Conservation (phyloP, 2,797 vertebrate genomes). For the Epinephelus awoara region DNA sequence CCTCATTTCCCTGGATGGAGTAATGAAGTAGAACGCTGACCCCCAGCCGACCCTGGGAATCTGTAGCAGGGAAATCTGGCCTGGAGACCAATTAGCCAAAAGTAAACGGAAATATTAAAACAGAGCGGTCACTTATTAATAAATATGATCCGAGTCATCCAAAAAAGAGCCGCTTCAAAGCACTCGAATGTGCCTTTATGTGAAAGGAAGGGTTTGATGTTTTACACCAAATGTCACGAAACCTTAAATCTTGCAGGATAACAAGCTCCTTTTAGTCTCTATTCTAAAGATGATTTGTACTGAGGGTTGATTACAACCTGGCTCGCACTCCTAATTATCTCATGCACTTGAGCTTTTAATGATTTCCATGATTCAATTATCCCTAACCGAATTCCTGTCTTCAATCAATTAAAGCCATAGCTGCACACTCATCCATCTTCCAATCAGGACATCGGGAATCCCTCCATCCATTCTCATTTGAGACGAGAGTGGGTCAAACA, state of each 20-base stretch:
- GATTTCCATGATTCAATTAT: constrained; percentile 85
- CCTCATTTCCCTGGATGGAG: constrained; percentile 73
- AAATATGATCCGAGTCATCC: constrained; percentile 47
- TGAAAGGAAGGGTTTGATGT: constrained; percentile 28
- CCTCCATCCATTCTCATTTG: constrained; percentile 83
- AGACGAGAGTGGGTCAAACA: constrained; percentile 74
- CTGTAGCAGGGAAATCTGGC: constrained; percentile 58
- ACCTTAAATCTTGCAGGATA: constrained; percentile 49
- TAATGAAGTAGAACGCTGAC: constrained; percentile 80
- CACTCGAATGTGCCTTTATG: neutral
- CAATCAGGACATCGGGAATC: constrained; percentile 79
- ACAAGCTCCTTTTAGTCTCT: constrained; percentile 51
- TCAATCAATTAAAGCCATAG: constrained; percentile 84
- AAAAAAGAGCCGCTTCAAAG: constrained; percentile 49
- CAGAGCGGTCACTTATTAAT: constrained; percentile 53
- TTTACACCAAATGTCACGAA: constrained; percentile 40
- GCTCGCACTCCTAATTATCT: constrained; percentile 79
- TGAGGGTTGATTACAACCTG: constrained; percentile 76
- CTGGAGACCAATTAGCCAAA: constrained; percentile 73
- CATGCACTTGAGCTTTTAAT: constrained; percentile 84
- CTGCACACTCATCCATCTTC: constrained; percentile 83
- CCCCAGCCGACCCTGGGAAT: constrained; percentile 71
- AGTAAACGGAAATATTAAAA: constrained; percentile 70
- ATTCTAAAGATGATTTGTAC: constrained; percentile 59
- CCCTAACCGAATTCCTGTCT: constrained; percentile 83